These are phyloP conservation scores for Ariolimax columbianus DNA, from an alignment of 2,888 invertebrate genomes.

Conservation along the genomic window DNA sequence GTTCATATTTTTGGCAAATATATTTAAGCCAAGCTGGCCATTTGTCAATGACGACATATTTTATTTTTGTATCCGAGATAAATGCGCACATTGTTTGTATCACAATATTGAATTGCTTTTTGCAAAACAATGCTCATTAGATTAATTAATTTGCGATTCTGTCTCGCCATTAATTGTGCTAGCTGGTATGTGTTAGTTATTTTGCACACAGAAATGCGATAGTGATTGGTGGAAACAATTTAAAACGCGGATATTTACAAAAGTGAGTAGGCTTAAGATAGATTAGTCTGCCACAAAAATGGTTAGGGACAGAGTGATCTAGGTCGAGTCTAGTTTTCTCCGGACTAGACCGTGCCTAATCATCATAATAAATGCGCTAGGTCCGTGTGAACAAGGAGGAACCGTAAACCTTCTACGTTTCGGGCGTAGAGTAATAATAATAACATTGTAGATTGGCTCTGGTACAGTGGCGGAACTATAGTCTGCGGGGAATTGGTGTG, in stretches of 20 bases:
- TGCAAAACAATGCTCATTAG: not conserved
- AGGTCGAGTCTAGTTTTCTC: constrained; percentile 15
- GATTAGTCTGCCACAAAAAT: not conserved
- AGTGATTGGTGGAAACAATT: not conserved
- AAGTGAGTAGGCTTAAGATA: not conserved
- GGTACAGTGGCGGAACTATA: too few species aligned
- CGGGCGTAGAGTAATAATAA: not conserved
- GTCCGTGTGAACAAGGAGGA: constrained; percentile 19
- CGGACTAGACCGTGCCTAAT: constrained; percentile 35
- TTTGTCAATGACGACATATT: not conserved
- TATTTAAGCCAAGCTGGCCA: constrained; percentile 3
- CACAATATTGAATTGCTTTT: not conserved
- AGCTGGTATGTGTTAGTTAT: not conserved
- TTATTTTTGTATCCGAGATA: constrained; percentile 15
- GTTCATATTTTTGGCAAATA: too few species aligned
- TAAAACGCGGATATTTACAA: not conserved
- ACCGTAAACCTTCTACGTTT: not conserved
- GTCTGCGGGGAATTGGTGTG: too few species aligned
- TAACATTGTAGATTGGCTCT: too few species aligned
- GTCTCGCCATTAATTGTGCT: not conserved
- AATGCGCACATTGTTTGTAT: not conserved
- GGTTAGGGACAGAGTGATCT: not conserved
- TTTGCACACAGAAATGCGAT: not conserved
- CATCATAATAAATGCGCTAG: constrained; percentile 38
- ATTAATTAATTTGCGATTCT: not conserved